Base-by-base conservation (phyloP, 2,888 invertebrate species). In the Parthenolecanium corni region DNA sequence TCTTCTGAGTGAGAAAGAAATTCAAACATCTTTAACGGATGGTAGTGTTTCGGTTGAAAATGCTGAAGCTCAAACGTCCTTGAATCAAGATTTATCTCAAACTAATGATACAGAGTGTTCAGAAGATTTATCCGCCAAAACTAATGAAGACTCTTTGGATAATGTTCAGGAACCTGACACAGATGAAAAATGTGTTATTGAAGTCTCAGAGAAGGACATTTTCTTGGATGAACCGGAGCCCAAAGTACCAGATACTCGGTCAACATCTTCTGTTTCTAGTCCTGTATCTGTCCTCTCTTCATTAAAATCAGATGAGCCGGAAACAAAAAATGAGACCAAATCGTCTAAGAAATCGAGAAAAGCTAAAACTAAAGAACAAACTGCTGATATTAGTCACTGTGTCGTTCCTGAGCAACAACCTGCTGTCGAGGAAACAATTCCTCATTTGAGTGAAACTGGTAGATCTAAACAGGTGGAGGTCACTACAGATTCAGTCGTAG, bases 41-140 rank as follows among this genome's bases (percentile, higher is more conserved):
- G 2, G 11, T 5, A 23, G 3, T 14, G 18, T 21, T 18, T 14
- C 14, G 2, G 5, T 49, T 14, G 49, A 49, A 23, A 20, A 49
- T 49, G 49, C 49, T 21, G 49, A 23, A 49, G 49, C 21, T 14
- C 49, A 49, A 49, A 49, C 49, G 12, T 49, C 49, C 9, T 14
- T 21, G 14, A 23, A 23, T 49, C 21, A 23, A 21, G 49, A 49
- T 3, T 3, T 11, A 9, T 49, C 49, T 42, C 18, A 16, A 4
- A 4, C 14, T 16, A 18, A 18, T 42, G 44, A 42, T 14, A 49
- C 49, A 3, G 49, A 49, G 14, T 49, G 49, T 23, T 49, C 49
- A 20, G 49, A 49, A 49, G 49, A 49, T 23, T 49, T 49, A 23
- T 49, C 49, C 5, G 3, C 49, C 3, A 12, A 20, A 3, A 42